Conservation (phyloP, 2,888 invertebrate species). For the Acheta domesticus region DNA sequence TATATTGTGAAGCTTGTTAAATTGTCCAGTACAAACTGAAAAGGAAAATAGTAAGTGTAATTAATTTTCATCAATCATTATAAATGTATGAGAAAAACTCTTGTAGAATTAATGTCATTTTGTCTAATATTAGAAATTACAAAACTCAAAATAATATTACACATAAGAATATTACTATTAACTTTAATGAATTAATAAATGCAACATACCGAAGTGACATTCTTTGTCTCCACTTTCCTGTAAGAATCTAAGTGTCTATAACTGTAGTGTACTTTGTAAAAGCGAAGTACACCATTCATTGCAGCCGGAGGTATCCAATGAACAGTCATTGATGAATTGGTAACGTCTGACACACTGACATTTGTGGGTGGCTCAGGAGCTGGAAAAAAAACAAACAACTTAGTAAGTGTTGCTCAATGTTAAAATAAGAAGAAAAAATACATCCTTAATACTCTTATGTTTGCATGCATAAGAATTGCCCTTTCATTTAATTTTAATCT, state of each 20-base stretch:
- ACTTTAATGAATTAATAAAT: neutral
- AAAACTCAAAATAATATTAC: no score
- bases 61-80: neutral
- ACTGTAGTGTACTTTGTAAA: constrained; percentile 61
- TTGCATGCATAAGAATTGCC: no score
- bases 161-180: neutral
- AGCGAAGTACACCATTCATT: constrained; percentile 69
- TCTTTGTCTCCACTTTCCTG: neutral
- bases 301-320: constrained; percentile 67
- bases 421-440: no score
- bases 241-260: neutral
- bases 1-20: constrained; percentile 65
- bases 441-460: no score
- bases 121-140: no score
- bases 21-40: constrained; percentile 40
- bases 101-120: no score
- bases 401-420: no score
- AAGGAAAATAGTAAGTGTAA: constrained; percentile 22
- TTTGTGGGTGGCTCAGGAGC: constrained; percentile 60
- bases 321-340: constrained; percentile 60
- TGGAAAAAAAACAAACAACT: constrained; percentile 39
- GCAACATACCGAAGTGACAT: neutral
- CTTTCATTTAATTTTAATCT: no score
- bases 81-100: no score
- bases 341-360: constrained; percentile 57